Base-by-base conservation (phyloP, 2,888 invertebrate species). In the Tachina fera region DNA sequence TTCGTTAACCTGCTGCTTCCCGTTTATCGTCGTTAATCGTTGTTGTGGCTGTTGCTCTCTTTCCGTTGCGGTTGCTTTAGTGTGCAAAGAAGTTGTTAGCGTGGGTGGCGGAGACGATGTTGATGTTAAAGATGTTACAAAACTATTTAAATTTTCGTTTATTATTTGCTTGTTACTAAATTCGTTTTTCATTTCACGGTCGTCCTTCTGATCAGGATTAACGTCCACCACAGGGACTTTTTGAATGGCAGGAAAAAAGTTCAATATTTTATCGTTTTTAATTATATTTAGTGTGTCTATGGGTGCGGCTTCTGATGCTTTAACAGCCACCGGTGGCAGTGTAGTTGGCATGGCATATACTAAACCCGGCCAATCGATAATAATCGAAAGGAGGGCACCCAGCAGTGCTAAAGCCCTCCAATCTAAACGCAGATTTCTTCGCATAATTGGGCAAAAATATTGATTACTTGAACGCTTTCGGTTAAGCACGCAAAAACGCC, bases 401-500 rank as follows among this genome's bases (percentile, higher is more conserved):
- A 92, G 91, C 92, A 91, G 90, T 89, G 93, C 93, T 90, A 93
- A 93, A 93, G 93, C 93, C 91, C 92, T 91, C 91, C 91, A 91
- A 89, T 90, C 90, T 89, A 91, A 90, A 88, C 91, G 91, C 89
- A 90, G 87, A 88, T 90, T 91, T 90, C 90, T 92, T 90, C 91
- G 91, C 92, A 93, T 92, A 90, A 91, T 92, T 90, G 89, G 91
- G 89, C 47, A 77, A 74, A 79, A 84, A 84, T 79, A 49, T 70
- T 84, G 81, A 77, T 82, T 83, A 70, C 60, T 67, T 77, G 78
- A 82, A 76, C 56, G 56, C 60, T 78, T 79, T 75, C 60, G 81
- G 49, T 60, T 53, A 58, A 70, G 76, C 80, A 67, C 60, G 61
- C 60, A 51, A 76, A 76, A 47, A 86, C 82, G 75, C 72, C 72